Evolutionary conservation across 2,797 vertebrate genomes (phyloP).

Genomic region (Clarias platycephalus): DNA sequence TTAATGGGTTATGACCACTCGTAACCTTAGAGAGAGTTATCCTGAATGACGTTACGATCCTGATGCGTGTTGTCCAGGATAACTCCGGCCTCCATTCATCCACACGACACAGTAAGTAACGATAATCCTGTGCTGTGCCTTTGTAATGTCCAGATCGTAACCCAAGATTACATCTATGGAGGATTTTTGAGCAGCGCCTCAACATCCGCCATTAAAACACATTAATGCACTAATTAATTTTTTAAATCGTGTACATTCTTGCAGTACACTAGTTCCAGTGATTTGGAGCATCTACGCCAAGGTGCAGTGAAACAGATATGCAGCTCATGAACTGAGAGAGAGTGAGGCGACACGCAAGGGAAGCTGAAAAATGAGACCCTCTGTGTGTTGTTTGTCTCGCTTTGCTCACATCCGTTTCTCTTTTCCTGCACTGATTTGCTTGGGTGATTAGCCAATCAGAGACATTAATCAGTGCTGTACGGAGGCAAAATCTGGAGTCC

Average conservation of each 20-base stretch:
- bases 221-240: background rate
- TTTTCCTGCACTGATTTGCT: constrained; percentile 7
- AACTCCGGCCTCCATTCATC: background rate
- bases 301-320: background rate
- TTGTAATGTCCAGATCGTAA: background rate
- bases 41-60: background rate
- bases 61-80: background rate
- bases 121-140: background rate
- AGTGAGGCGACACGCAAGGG: background rate
- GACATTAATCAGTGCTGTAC: background rate
- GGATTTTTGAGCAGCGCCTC: background rate
- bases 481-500: background rate
- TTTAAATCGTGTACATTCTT: background rate
- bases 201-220: background rate
- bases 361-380: background rate
- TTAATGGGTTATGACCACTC: background rate
- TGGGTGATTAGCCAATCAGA: background rate
- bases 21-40: background rate
- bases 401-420: constrained; percentile 10
- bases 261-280: background rate
- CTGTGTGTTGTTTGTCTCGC: background rate
- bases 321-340: background rate
- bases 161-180: background rate
- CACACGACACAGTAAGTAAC: background rate
- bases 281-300: background rate